Conservation (phyloP, 2,113 vertebrate genomes). For the Scopus umbretta region DNA sequence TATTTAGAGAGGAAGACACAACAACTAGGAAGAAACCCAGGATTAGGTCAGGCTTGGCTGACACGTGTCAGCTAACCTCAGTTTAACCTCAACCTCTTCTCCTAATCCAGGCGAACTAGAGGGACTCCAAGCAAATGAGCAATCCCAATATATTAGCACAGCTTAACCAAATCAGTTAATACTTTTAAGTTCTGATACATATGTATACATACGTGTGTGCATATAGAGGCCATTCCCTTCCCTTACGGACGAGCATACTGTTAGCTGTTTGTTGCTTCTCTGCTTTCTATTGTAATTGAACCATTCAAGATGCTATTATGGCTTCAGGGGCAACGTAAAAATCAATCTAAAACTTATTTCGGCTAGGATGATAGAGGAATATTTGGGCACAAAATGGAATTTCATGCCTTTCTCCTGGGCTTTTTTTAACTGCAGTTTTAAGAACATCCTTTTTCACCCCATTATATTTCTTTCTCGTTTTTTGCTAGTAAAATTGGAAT, state of each 20-base stretch:
- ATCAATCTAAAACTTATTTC: conserved; percentile 24
- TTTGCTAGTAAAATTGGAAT: background rate
- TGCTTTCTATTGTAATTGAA: background rate
- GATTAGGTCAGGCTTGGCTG: conserved; percentile 6
- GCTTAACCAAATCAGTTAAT: background rate
- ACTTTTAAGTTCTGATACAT: background rate
- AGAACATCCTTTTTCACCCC: background rate
- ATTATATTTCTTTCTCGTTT: background rate
- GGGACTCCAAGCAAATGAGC: background rate
- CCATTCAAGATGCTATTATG: background rate
- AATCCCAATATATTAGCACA: background rate
- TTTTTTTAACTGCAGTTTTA: background rate
- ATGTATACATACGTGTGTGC: background rate
- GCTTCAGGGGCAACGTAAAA: background rate
- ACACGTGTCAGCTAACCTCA: background rate
- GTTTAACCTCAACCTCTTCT: conserved; percentile 7
- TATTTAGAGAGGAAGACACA: conserved; percentile 1
- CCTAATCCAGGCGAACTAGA: background rate
- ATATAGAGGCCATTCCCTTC: background rate
- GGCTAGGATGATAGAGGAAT: background rate
- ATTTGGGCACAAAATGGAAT: background rate
- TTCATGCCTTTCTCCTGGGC: background rate
- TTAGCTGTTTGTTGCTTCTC: background rate
- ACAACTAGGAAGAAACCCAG: background rate
- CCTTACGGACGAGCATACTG: background rate